Evolutionary conservation across 53 echinoderm and acorn worm genomes (phyloP).

Genomic region (Holothuria leucospilota): DNA sequence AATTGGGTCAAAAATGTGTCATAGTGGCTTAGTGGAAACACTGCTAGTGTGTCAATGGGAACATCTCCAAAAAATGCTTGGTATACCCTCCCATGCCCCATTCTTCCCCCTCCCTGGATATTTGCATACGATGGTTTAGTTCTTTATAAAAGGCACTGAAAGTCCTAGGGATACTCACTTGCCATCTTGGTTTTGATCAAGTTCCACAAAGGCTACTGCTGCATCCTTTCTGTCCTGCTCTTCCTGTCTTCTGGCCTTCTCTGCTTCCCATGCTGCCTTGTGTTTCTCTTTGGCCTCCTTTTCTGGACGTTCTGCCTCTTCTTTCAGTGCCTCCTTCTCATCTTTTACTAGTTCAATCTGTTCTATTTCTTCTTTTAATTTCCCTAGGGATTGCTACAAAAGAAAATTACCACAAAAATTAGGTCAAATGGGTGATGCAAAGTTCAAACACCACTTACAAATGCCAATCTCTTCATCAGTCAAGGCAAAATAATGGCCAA

Average conservation of each 20-base stretch:
- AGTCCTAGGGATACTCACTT: constrained; percentile 56
- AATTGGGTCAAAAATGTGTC: no score
- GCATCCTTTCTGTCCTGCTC: constrained; percentile 65
- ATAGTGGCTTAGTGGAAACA: no score
- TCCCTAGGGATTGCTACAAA: constrained; percentile 70
- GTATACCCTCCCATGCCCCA: no score
- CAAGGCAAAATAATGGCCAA: no score
- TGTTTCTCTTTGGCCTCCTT: constrained; percentile 87
- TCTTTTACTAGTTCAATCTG: constrained; percentile 63
- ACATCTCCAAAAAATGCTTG: no score
- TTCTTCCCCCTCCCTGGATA: no score
- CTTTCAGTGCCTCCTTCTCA: constrained; percentile 65
- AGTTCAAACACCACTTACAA: no score
- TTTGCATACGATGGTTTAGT: no score
- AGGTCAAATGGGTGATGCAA: no score
- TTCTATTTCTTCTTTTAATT: constrained; percentile 66
- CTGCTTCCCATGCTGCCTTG: constrained; percentile 80
- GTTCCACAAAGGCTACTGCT: constrained; percentile 71
- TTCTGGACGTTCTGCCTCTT: constrained; percentile 84
- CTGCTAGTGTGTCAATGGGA: no score
- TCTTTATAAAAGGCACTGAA: no score
- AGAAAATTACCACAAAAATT: not conserved
- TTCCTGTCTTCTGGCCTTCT: constrained; percentile 58
- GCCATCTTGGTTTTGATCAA: constrained; percentile 77
- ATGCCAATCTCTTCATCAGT: no score